Evolutionary conservation across 1,140 invertebrate species (phyloP).

Genomic region (Apocrypta bakeri): DNA sequence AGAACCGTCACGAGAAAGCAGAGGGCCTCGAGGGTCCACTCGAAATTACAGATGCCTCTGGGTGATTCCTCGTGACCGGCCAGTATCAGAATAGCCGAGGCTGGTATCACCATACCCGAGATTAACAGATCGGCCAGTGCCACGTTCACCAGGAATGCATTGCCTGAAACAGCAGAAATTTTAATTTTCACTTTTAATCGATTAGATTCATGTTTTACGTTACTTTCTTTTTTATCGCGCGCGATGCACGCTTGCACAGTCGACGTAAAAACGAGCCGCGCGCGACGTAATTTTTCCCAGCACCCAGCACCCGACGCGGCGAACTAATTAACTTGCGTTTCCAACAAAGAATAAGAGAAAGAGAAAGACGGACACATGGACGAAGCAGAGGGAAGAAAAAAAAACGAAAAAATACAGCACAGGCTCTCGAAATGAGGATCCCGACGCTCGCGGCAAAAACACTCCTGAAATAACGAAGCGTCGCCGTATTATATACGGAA

Average conservation of each 20-base stretch:
- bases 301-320: background rate
- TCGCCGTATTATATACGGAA: background rate
- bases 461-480: conserved; percentile 15
- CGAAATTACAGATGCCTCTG: conserved; percentile 78
- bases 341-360: background rate
- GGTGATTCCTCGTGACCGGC: conserved; percentile 77
- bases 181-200: too few relatives aligned
- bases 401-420: background rate
- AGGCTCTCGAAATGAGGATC: background rate
- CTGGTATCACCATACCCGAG: conserved; percentile 82
- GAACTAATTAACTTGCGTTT: background rate
- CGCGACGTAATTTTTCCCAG: background rate
- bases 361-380: conserved; percentile 10
- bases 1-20: conserved; percentile 81
- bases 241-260: too few relatives aligned
- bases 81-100: conserved; percentile 81
- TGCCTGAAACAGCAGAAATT: conserved; percentile 78
- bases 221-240: too few relatives aligned
- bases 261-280: background rate
- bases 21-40: conserved; percentile 81
- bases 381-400: background rate
- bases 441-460: background rate
- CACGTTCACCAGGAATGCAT: conserved; percentile 85
- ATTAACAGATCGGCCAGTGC: conserved; percentile 85
- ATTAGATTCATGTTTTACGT: too few relatives aligned